Conservation (phyloP, 2,888 invertebrate species). For the Drosophila demipolita region DNA sequence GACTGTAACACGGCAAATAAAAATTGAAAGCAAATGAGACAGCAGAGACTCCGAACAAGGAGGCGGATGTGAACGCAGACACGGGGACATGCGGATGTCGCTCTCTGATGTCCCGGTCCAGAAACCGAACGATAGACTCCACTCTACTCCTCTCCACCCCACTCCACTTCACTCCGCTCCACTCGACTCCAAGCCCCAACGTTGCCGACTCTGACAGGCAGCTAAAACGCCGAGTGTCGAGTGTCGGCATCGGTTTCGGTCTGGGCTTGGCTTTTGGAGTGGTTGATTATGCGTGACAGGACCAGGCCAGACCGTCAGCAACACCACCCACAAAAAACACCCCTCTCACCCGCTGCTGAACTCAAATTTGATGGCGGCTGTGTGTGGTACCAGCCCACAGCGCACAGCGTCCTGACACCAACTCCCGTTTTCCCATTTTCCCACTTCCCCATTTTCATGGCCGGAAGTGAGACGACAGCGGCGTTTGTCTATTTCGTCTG, state of each 20-base stretch:
- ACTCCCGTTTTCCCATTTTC: constrained; percentile 21
- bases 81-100: constrained; percentile 51
- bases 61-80: constrained; percentile 42
- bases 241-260: constrained; percentile 54
- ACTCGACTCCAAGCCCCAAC: constrained; percentile 12
- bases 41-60: constrained; percentile 67
- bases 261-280: constrained; percentile 56
- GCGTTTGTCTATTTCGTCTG: constrained; percentile 69
- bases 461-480: constrained; percentile 70
- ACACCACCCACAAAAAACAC: neutral
- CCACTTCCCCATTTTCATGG: constrained; percentile 24
- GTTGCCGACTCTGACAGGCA: constrained; percentile 65
- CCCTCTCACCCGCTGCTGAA: constrained; percentile 34
- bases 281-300: constrained; percentile 78
- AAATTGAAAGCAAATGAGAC: constrained; percentile 80
- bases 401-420: constrained; percentile 51
- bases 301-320: constrained; percentile 22
- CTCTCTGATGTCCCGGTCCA: constrained; percentile 38
- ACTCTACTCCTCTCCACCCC: neutral
- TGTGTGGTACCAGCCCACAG: constrained; percentile 35
- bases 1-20: constrained; percentile 77
- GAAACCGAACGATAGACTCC: constrained; percentile 26
- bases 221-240: constrained; percentile 73
- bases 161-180: neutral
- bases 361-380: constrained; percentile 79